Evolutionary conservation across 2,888 invertebrate genomes (phyloP), one percentile per base, ranked within the genome.

Genomic region (Ormyrus thymus): DNA sequence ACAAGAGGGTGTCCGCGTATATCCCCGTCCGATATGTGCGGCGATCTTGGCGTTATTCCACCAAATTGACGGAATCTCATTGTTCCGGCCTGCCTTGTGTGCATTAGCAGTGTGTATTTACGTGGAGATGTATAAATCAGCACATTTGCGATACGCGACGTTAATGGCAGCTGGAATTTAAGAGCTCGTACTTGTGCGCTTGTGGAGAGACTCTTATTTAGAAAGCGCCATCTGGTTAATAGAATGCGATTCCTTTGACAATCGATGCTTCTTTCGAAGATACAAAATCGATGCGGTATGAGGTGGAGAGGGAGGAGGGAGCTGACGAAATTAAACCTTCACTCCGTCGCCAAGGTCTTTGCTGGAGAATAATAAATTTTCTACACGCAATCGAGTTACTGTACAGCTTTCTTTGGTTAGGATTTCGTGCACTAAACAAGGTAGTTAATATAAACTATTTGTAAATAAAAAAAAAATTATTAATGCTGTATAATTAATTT

Each of bases 21-120:
- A 15, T 55, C 45, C 11, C 46, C 51, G 29, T 8, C 56, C n/a
- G 51, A 66, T 50, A 64, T 53, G 13, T 61, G 61, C n/a, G n/a
- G 13, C 53, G 58, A 75, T 71, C 65, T 70, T 64, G 79, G 55
- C 75, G 66, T 79, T 79, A 76, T 79, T 72, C 66, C 61, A 62
- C 62, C 43, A 56, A 79, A 76, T 79, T 72, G 58, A 76, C 58
- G 68, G 69, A 69, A 69, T 79, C 58, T 76, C 69, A 76, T 79
- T 79, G 79, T 79, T 64, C 62, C 55, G 53, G 15, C 6, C 46
- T 29, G 10, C 11, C 56, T 29, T 15, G 55, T 50, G n/a, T 43
- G 55, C 13, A 51, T 29, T 2, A 68, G 13, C 7, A 48, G 50
- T 43, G 11, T 9, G 11, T 46, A 53, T 13, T 62, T 46, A 53